Percentiles rank a stretch among this genome's conserved stretches.
Evolutionary conservation across 2,797 vertebrate species (phyloP).

Genomic region (Parauchenoglanis punctatus): DNA sequence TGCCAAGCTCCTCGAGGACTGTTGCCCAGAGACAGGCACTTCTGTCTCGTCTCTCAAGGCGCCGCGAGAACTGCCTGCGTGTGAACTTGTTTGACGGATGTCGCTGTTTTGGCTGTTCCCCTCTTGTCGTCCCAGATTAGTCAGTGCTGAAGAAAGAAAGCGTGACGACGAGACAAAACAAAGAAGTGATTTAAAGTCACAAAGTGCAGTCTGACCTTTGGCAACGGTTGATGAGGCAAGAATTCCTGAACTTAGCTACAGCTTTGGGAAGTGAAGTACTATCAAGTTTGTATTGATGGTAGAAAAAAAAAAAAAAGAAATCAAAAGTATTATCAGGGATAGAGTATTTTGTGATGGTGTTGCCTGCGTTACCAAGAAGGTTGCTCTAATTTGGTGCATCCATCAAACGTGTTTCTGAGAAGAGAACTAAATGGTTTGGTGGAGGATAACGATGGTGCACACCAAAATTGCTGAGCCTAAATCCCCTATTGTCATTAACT

Average conservation of each 20-base stretch:
- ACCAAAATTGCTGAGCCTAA: background rate
- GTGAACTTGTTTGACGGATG: slow-evolving; percentile 58
- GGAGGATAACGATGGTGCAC: background rate
- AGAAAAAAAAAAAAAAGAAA: background rate
- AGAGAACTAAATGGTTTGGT: slow-evolving; percentile 5
- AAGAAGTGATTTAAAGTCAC: slow-evolving; percentile 20
- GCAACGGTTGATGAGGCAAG: background rate
- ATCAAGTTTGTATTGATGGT: background rate
- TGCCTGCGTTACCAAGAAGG: background rate
- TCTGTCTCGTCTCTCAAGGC: slow-evolving; percentile 45
- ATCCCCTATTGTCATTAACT: background rate
- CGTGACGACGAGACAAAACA: slow-evolving; percentile 16
- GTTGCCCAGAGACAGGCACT: slow-evolving; percentile 64
- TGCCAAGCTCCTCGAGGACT: slow-evolving; percentile 55
- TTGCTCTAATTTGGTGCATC: background rate
- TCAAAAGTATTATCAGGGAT: background rate
- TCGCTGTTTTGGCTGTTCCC: slow-evolving; percentile 37
- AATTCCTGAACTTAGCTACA: slow-evolving; percentile 2
- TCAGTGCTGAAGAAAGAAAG: slow-evolving; percentile 14
- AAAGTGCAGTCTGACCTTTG: slow-evolving; percentile 23
- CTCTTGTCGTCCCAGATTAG: slow-evolving; percentile 20
- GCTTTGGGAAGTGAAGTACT: background rate
- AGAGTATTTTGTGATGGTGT: background rate
- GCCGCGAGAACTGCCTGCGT: slow-evolving; percentile 35
- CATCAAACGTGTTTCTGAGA: background rate